Evolutionary conservation across 2,113 vertebrate genomes (phyloP), one percentile per base, ranked within the genome.

Genomic region (Myiozetetes cayanensis): DNA sequence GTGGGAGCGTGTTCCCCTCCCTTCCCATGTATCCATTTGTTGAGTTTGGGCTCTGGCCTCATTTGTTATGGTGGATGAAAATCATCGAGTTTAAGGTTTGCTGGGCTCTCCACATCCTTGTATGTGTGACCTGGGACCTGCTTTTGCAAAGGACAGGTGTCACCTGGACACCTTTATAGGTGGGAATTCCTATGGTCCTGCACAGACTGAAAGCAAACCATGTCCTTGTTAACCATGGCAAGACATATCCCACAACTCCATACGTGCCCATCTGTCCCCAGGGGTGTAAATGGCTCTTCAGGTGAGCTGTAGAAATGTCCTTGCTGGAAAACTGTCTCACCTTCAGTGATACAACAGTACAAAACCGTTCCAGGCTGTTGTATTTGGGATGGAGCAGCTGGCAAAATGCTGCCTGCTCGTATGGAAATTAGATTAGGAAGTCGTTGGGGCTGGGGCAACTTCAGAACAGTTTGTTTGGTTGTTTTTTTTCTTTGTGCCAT

Each of bases 121-220:
- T 52, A 55, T 31, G 21, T 25, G 12, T 18, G 30, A 35, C 31
- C 55, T 33, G 14, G 14, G 21, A 18, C 15, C 35, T 85, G 27
- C 44, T 59, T 58, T 67, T 59, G 71, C 28, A 44, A 35, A 76
- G 67, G 31, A n/a, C 13, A 43, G 8, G 7, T 33, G 9, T 65
- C 23, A 28, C 68, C 76, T 50, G 53, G 8, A 14, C 50, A 12
- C 53, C 33, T 70, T 10, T n/a, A 1, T 5, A n/a, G 27, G 35
- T 30, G 46, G 76, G 41, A 62, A 35, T 62, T 53, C 21, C 65
- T 8, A 1, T 11, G 25, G 13, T 83, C 52, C 78, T 72, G 25
- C 10, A 4, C 15, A 12, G 7, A 19, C 33, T 55, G 59, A 30
- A 63, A 50, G 56, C 49, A 53, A 55, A 23, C 22, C 0, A 0